These are phyloP conservation scores for Coracopsis vasa DNA, from an alignment of 2,113 vertebrate species.

Conservation along the genomic window DNA sequence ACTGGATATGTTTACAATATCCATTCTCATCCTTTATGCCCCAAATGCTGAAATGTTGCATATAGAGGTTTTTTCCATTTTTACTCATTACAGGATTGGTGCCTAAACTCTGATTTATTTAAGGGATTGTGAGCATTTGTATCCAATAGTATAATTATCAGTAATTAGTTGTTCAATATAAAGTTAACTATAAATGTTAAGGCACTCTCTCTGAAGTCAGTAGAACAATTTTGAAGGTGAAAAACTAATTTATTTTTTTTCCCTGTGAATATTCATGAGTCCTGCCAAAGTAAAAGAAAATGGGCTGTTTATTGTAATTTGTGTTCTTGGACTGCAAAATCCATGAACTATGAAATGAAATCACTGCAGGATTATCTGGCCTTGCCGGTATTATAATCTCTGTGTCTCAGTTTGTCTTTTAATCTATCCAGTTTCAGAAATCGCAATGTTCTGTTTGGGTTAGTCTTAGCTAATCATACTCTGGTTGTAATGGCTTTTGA, in stretches of 20 bases:
- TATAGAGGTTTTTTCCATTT: not conserved
- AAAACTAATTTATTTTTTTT: not conserved
- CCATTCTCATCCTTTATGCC: not conserved
- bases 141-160: not conserved
- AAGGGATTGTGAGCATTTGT: not conserved
- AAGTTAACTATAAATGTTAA: not conserved
- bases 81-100: fast-evolving
- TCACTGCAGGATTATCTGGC: not conserved
- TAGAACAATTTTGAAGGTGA: not conserved
- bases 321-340: not conserved
- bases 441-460: not conserved
- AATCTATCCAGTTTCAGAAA: not conserved
- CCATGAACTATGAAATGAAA: not conserved
- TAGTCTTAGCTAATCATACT: not conserved
- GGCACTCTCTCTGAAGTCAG: not conserved
- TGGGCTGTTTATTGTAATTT: not conserved
- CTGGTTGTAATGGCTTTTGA: not conserved
- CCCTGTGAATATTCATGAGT: not conserved
- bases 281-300: not conserved
- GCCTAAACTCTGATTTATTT: not conserved
- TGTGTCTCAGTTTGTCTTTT: not conserved
- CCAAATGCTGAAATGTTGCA: not conserved
- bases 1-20: not conserved
- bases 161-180: not conserved
- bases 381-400: not conserved